Conservation (phyloP, 2,113 vertebrate genomes). For the Sula dactylatra region DNA sequence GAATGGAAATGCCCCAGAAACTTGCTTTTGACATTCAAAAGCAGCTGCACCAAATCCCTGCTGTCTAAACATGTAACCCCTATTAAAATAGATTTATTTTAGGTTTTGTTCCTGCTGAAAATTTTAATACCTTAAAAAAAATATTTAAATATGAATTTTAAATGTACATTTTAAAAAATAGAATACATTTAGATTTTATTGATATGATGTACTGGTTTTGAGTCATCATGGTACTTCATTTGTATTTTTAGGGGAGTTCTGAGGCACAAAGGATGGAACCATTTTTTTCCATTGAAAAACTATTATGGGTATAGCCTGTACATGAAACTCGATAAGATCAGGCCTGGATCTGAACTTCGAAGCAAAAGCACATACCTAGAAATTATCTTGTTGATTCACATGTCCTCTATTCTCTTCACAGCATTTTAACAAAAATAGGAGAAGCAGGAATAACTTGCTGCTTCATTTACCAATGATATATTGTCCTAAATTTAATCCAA, state of each 20-base stretch:
- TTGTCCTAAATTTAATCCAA: background rate
- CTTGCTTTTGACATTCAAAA: background rate
- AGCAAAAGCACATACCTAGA: background rate
- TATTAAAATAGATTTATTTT: background rate
- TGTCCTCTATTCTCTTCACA: background rate
- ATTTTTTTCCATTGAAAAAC: background rate
- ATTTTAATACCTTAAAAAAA: background rate
- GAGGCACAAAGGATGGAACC: background rate
- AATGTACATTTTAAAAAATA: background rate
- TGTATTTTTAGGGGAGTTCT: background rate
- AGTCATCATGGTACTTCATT: background rate
- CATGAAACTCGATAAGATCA: background rate
- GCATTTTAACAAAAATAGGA: background rate
- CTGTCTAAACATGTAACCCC: background rate
- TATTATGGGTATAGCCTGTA: background rate
- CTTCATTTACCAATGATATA: background rate
- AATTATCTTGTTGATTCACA: conserved; percentile 17
- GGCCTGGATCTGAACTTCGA: background rate
- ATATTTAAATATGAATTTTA: background rate
- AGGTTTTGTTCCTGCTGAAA: background rate
- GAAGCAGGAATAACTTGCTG: background rate
- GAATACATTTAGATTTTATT: background rate
- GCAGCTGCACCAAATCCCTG: background rate
- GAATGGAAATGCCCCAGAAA: background rate
- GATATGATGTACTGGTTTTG: background rate